Conservation (phyloP, 2,113 vertebrate genomes). For the Sphaerodactylus townsendi region DNA sequence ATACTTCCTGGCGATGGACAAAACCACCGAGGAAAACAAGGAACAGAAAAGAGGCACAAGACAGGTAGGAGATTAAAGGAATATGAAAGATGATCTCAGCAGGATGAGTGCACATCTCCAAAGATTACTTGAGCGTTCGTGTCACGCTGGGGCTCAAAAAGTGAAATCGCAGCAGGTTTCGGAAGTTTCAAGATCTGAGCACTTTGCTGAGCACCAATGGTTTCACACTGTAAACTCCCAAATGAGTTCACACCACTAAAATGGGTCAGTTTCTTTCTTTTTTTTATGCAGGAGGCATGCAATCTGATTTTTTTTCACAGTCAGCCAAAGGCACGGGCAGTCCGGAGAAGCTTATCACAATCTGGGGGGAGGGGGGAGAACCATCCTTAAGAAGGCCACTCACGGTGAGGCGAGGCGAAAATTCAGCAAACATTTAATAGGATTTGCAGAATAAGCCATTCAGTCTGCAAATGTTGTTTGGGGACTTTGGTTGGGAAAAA, state of each 20-base stretch:
- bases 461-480: background rate
- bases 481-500: background rate
- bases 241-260: too few relatives aligned
- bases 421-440: fast-evolving
- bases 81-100: background rate
- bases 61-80: background rate
- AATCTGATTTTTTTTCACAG: background rate
- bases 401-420: background rate
- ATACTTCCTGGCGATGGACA: too few relatives aligned
- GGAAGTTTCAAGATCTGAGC: background rate
- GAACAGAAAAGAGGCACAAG: background rate
- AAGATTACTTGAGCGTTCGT: background rate
- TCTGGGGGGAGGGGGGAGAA: background rate
- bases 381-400: background rate
- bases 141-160: background rate
- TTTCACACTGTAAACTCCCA: background rate
- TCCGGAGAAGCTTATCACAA: background rate
- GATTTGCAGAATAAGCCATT: background rate
- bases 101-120: background rate
- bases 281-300: background rate
- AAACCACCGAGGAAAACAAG: background rate
- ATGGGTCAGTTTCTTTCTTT: too few relatives aligned
- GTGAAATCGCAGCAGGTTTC: background rate
- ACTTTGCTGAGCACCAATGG: background rate
- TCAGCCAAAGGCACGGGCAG: background rate